Conservation (phyloP, 2,113 vertebrate genomes). For the Riparia riparia region DNA sequence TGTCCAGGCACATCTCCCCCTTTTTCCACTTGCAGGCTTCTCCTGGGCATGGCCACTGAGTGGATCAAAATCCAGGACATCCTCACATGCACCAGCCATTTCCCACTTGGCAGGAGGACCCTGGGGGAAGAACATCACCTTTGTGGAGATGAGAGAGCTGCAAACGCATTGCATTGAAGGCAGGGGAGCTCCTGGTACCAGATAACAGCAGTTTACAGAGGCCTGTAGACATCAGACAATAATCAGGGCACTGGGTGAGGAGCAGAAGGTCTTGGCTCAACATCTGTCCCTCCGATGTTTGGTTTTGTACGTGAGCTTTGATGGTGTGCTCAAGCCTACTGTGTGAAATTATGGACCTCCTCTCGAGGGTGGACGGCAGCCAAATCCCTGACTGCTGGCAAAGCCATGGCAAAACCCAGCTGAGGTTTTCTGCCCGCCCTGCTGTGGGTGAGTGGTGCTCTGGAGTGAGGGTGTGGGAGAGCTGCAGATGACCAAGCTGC, state of each 20-base stretch:
- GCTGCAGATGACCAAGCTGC: not conserved
- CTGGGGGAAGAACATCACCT: not conserved
- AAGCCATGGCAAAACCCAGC: not conserved
- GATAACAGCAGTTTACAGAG: not conserved
- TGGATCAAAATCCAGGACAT: not conserved
- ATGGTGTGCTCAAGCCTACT: not conserved
- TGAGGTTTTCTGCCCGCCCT: not conserved
- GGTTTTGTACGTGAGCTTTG: not conserved
- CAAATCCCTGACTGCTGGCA: not conserved
- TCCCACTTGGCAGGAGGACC: not conserved
- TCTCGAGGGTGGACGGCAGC: not conserved
- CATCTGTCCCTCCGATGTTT: not conserved
- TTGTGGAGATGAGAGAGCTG: not conserved
- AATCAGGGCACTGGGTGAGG: not conserved
- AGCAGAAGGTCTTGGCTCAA: slow-evolving; percentile 7
- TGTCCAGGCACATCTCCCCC: not conserved
- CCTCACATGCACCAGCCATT: not conserved
- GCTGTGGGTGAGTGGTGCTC: not conserved
- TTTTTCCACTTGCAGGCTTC: not conserved
- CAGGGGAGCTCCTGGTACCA: not conserved
- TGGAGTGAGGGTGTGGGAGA: not conserved
- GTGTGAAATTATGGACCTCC: not conserved
- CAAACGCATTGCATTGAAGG: not conserved
- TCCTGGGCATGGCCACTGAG: rapidly evolving
- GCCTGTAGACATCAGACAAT: not conserved